phyloP scores from a whole-genome alignment of 2,797 vertebrate genomes.

The Eremophila alpestris region DNA sequence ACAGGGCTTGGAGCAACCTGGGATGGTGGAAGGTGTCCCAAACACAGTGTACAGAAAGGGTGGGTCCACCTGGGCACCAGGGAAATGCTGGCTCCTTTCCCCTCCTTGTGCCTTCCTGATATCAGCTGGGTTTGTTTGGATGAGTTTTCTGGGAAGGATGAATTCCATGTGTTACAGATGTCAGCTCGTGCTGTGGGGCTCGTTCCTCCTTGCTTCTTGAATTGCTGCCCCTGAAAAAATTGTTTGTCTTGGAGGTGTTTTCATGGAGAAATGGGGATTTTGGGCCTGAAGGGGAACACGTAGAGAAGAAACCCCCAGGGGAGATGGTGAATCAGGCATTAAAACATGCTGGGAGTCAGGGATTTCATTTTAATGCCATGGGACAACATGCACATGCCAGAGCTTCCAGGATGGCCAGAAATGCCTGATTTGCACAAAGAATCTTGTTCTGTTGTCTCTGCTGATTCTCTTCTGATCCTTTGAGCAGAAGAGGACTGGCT shows the following conservation, averaged over 20 bases:
- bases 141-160: background rate
- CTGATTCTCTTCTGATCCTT: background rate
- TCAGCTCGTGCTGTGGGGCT: background rate
- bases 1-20: fast-evolving
- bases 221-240: background rate
- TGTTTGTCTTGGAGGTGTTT: background rate
- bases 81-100: background rate
- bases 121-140: background rate
- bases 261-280: background rate
- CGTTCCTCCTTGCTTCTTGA: background rate
- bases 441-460: background rate
- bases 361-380: constrained; percentile 1
- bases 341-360: background rate
- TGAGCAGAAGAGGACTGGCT: background rate
- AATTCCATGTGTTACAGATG: background rate
- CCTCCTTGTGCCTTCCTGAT: background rate
- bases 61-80: too few relatives aligned
- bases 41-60: too few relatives aligned
- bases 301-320: background rate
- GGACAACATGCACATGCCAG: background rate
- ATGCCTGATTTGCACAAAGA: background rate
- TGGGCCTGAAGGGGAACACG: background rate
- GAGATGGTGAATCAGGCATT: background rate
- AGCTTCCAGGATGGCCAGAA: background rate
- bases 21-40: background rate